These are phyloP conservation scores for Azorinus chamasolen DNA, from an alignment of 2,888 invertebrate species.

Conservation along the genomic window DNA sequence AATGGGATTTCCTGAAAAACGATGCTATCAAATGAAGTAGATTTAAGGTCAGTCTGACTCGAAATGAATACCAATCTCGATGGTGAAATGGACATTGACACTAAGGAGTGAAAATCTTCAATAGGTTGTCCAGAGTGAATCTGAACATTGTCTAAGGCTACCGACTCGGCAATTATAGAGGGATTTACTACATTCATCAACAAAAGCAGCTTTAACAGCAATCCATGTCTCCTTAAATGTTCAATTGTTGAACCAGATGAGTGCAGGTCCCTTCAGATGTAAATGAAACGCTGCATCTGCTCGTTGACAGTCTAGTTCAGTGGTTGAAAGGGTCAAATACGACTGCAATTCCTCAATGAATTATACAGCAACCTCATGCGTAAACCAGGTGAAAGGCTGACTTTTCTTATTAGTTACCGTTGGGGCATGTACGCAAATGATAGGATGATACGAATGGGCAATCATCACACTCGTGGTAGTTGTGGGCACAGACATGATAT, in stretches of 20 bases:
- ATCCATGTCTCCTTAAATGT: neutral
- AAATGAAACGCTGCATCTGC: conserved; percentile 5
- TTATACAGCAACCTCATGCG: neutral
- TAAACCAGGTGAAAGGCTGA: neutral
- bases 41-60: too few species aligned
- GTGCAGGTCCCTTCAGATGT: neutral
- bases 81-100: too few species aligned
- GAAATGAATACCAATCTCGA: too few species aligned
- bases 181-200: neutral
- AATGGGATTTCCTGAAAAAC: too few species aligned
- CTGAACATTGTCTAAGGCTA: conserved; percentile 16
- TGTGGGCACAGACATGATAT: too few species aligned
- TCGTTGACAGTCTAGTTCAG: neutral
- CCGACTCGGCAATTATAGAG: conserved; percentile 1
- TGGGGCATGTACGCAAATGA: too few species aligned
- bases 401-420: too few species aligned
- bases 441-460: too few species aligned
- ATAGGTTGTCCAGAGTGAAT: conserved; percentile 13
- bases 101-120: conserved; percentile 23
- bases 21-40: too few species aligned
- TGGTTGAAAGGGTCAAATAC: conserved; percentile 4
- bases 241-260: neutral
- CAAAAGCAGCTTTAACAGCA: conserved; percentile 3
- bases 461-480: too few species aligned
- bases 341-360: conserved; percentile 3